Conservation (phyloP, 2,888 invertebrate genomes). For the Cerastoderma edule region DNA sequence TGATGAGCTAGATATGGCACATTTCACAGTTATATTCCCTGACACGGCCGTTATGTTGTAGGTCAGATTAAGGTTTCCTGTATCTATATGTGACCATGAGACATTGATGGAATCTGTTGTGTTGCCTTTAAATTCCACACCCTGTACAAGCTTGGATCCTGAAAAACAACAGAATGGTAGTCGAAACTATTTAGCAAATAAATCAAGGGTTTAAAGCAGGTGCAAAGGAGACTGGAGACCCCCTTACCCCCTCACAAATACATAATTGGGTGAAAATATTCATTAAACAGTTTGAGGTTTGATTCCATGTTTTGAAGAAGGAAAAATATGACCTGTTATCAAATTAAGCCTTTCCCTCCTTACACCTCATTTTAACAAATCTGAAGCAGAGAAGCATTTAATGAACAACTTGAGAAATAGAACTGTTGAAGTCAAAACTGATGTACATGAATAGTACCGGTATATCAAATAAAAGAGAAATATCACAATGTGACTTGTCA, state of each 20-base stretch:
- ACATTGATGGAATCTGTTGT: neutral
- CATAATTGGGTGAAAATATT: too few relatives aligned
- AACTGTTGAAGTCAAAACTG: too few relatives aligned
- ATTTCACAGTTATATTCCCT: neutral
- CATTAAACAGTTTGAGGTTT: too few relatives aligned
- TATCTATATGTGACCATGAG: neutral
- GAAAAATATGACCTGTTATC: too few relatives aligned
- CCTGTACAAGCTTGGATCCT: neutral
- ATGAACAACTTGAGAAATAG: too few relatives aligned
- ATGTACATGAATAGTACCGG: too few relatives aligned
- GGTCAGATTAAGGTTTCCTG: neutral
- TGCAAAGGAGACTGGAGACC: slow-evolving; percentile 1
- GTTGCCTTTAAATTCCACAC: neutral
- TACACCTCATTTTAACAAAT: too few relatives aligned
- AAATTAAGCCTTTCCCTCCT: too few relatives aligned
- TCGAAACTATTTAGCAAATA: neutral
- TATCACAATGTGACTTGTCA: too few relatives aligned
- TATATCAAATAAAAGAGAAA: too few relatives aligned
- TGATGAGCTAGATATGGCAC: neutral
- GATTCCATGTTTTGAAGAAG: neutral
- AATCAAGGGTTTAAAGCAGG: neutral
- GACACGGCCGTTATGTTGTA: neutral
- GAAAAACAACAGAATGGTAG: neutral
- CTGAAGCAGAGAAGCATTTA: too few relatives aligned
- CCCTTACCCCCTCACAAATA: too few relatives aligned